Base-by-base conservation (phyloP, 2,888 invertebrate species). In the Antheraea assamensis region DNA sequence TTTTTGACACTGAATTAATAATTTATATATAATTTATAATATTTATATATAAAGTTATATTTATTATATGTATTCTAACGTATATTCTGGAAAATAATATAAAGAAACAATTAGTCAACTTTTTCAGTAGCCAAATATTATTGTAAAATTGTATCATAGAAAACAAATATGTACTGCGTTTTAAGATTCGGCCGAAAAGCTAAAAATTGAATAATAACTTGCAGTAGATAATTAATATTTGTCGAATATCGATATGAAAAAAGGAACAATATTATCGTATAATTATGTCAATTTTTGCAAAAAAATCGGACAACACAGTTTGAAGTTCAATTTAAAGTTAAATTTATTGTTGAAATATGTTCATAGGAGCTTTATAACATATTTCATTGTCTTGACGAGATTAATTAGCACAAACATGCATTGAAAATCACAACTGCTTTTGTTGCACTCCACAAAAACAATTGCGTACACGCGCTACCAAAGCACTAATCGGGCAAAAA, bases 351-450 rank as follows among this genome's bases (percentile, higher is more conserved):
- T 49, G 52, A 21, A 21, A n/a, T 52, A 52, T 7, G 52, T 52
- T n/a, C 21, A 13, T 42, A 21, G 1, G 3, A 3, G 4, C 52
- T 52, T 21, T 52, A 52, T 24, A 4, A 24, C 2, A n/a, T 58
- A 24, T 58, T n/a, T 58, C n/a, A 17, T 64, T 30, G 27, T 30
- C 61, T 17, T 17, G 17, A 61, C 24, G 10, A 1, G 72, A 84
- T 90, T 90, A 86, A 85, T 88, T 89, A 90, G 89, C 93, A 93
- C 92, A 93, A 93, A 92, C 91, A 87, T 85, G 87, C 86, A 83
- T 78, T 76, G 72, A 75, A 76, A 83, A 81, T 85, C 82, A 83
- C 80, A 85, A 88, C 83, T 87, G 86, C 77, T 85, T 90, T 86
- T 86, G 81, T 74, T 73, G 49, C n/a, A 76, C 77, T 81, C 5